Evolutionary conservation across 2,888 invertebrate species (phyloP).

Genomic region (Rotaria sp.): DNA sequence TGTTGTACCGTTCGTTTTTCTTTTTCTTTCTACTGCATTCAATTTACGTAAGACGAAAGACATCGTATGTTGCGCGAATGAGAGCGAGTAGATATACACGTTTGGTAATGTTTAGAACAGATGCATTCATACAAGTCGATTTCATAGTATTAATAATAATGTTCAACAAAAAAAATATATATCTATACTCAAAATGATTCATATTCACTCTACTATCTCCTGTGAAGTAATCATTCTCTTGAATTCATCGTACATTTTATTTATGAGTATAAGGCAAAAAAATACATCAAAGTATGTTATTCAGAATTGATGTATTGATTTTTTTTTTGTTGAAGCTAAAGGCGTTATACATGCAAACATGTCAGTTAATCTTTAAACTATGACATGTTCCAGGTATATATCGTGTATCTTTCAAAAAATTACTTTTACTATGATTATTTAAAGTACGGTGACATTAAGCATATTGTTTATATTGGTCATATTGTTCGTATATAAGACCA

Average conservation of each 20-base stretch:
- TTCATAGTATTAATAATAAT: background rate
- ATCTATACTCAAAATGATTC: background rate
- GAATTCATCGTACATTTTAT: too few species aligned
- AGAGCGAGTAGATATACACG: background rate
- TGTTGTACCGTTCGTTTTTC: background rate
- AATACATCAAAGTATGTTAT: background rate
- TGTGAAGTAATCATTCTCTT: background rate
- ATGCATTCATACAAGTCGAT: background rate
- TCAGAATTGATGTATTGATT: background rate
- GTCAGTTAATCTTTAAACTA: slow-evolving; percentile 30
- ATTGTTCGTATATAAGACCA: slow-evolving; percentile 53
- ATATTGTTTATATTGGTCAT: slow-evolving; percentile 53
- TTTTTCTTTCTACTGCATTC: background rate
- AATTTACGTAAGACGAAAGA: slow-evolving; percentile 2
- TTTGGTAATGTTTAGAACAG: background rate
- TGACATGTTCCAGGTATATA: slow-evolving; percentile 36
- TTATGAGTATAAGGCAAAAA: too few species aligned
- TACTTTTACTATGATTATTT: slow-evolving; percentile 34
- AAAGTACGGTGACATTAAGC: slow-evolving; percentile 50
- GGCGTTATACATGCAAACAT: background rate
- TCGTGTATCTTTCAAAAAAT: slow-evolving; percentile 38
- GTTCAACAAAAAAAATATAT: background rate
- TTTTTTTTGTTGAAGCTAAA: background rate
- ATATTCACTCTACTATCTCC: background rate
- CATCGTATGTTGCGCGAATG: background rate